Evolutionary conservation across 2,888 invertebrate genomes (phyloP).

Genomic region (Harmothoe impar): DNA sequence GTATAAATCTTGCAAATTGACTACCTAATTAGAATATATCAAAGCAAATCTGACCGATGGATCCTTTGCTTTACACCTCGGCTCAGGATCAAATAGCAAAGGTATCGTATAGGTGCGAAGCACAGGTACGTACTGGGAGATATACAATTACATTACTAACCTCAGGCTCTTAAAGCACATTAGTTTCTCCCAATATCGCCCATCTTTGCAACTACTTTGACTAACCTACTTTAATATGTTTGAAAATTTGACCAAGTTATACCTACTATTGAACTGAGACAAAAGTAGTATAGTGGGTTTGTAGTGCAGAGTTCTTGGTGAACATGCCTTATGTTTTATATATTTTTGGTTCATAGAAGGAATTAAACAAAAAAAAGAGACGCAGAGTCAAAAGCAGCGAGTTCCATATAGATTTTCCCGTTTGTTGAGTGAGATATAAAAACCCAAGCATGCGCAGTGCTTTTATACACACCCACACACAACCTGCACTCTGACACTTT

Average conservation of each 20-base stretch:
- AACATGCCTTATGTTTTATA: constrained; percentile 4
- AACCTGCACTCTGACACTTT: constrained; percentile 9
- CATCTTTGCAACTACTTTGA: constrained; percentile 27
- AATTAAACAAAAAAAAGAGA: background rate
- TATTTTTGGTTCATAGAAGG: background rate
- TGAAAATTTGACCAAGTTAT: background rate
- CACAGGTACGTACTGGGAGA: constrained; percentile 58
- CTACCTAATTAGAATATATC: constrained; percentile 19
- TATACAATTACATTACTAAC: constrained; percentile 37
- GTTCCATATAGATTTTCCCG: background rate
- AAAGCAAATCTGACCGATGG: constrained; percentile 47
- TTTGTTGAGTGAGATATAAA: background rate
- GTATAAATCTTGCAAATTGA: constrained; percentile 5
- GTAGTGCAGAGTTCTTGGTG: constrained; percentile 20
- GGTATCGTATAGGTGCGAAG: constrained; percentile 63
- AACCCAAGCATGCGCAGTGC: constrained; percentile 40
- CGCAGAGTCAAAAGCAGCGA: background rate
- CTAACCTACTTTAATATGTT: constrained; percentile 37
- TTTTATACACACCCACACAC: constrained; percentile 8
- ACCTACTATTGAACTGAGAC: constrained; percentile 4
- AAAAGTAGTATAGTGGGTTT: background rate
- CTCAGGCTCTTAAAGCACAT: constrained; percentile 51
- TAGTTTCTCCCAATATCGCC: constrained; percentile 51
- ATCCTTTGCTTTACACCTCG: constrained; percentile 50
- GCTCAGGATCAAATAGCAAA: constrained; percentile 62